A percentile compares a stretch with the other conserved stretches of the same genome.
These are phyloP conservation scores for Pinna nobilis DNA, from an alignment of 1,140 invertebrate species.

Conservation along the genomic window DNA sequence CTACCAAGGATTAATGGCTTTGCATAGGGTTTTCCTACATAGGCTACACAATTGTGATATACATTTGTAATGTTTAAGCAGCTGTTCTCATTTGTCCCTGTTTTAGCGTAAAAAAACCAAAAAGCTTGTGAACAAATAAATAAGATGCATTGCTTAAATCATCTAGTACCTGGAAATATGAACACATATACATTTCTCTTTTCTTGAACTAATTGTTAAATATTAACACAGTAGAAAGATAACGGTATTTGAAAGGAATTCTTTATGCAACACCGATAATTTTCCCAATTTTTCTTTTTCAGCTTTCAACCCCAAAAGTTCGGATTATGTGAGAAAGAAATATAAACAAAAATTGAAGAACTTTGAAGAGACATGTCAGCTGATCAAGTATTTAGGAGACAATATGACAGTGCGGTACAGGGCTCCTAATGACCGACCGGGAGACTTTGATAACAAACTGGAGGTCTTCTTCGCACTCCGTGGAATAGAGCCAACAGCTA, in stretches of 20 bases:
- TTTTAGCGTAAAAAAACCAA: no score
- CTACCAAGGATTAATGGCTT: no score
- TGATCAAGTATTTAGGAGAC: constrained; percentile 73
- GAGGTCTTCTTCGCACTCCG: constrained; percentile 71
- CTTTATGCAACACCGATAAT: neutral
- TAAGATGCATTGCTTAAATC: no score
- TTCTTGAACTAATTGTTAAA: neutral
- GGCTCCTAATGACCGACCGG: constrained; percentile 67
- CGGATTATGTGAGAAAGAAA: constrained; percentile 74
- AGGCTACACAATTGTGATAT: no score
- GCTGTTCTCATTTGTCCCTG: no score
- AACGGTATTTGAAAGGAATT: constrained; percentile 5
- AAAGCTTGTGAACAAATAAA: no score
- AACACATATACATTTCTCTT: neutral
- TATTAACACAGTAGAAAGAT: no score
- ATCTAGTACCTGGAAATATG: no score
- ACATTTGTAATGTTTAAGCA: no score
- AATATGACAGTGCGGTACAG: constrained; percentile 73
- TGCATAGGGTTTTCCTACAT: no score
- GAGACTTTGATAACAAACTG: constrained; percentile 72
- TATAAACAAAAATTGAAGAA: constrained; percentile 73
- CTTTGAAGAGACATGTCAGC: constrained; percentile 74
- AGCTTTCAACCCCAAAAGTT: constrained; percentile 75
- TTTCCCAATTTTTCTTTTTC: constrained; percentile 39
- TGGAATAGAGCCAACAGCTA: constrained; percentile 65